Evolutionary conservation across 1,140 invertebrate species (phyloP).

Genomic region (Drosophila jambulina): DNA sequence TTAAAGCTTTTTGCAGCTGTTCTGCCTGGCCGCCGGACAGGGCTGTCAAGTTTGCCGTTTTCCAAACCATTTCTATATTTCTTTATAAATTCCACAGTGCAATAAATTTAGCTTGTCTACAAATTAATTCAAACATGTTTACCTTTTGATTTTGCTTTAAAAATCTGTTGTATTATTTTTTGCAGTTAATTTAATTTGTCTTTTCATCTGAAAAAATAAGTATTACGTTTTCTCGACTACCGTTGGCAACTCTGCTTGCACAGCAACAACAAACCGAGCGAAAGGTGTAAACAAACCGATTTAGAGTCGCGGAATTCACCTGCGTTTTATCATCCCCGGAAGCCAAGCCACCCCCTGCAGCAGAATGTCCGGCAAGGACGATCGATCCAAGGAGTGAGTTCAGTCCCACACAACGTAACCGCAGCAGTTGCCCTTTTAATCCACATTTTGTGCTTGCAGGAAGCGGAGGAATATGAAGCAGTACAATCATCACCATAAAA

Average conservation of each 20-base stretch:
- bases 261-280: slow-evolving; percentile 17
- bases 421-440: neutral
- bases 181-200: neutral
- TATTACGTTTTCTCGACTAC: neutral
- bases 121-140: too few relatives aligned
- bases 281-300: slow-evolving; percentile 24
- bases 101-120: too few relatives aligned
- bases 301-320: slow-evolving; percentile 13
- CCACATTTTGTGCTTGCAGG: slow-evolving; percentile 25
- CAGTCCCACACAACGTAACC: slow-evolving; percentile 25
- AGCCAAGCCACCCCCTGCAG: slow-evolving; percentile 3
- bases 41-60: neutral
- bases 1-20: neutral
- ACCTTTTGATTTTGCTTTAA: neutral
- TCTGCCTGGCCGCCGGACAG: neutral
- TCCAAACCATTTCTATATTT: accelerated
- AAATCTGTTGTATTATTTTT: too few relatives aligned
- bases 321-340: slow-evolving; percentile 22
- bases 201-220: neutral
- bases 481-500: slow-evolving; percentile 58
- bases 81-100: too few relatives aligned
- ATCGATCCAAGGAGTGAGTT: slow-evolving; percentile 83
- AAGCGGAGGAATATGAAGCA: slow-evolving; percentile 79
- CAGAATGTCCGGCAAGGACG: slow-evolving; percentile 77
- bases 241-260: neutral